A percentile compares a stretch with the other conserved stretches of the same genome.
Evolutionary conservation across 2,113 vertebrate species (phyloP).

Genomic region (Elanus axillaris): DNA sequence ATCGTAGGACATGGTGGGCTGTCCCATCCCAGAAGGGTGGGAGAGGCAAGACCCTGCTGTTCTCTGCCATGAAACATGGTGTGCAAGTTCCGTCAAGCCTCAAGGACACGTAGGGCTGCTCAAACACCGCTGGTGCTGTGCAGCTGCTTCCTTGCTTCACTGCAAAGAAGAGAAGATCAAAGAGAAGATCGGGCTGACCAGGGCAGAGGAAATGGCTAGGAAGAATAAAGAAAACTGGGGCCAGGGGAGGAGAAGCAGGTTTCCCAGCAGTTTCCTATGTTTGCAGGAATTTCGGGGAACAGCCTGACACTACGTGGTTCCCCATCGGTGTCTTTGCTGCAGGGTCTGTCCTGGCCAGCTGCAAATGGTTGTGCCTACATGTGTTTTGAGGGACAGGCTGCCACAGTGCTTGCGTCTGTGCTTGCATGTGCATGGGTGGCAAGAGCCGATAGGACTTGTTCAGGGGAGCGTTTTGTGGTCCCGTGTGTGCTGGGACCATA

Average conservation of each 20-base stretch:
- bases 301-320: not conserved
- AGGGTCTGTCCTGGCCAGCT: not conserved
- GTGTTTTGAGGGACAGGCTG: not conserved
- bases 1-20: not conserved
- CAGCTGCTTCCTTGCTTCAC: not conserved
- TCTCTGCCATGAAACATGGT: not conserved
- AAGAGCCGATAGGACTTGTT: not conserved
- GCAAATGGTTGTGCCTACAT: not conserved
- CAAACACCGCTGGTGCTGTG: not conserved
- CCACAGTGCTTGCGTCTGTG: not conserved
- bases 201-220: not conserved
- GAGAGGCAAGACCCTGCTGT: not conserved
- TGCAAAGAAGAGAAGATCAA: not conserved
- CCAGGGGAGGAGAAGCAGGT: not conserved
- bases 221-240: not conserved
- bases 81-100: not conserved
- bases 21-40: not conserved
- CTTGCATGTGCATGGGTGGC: accelerated
- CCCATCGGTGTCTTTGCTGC: not conserved
- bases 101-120: not conserved
- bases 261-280: not conserved
- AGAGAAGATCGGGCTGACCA: not conserved
- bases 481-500: not conserved
- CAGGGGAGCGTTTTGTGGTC: not conserved
- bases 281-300: not conserved